These are phyloP conservation scores for Andrena trimmerana DNA, from an alignment of 2,888 invertebrate species.

Conservation along the genomic window DNA sequence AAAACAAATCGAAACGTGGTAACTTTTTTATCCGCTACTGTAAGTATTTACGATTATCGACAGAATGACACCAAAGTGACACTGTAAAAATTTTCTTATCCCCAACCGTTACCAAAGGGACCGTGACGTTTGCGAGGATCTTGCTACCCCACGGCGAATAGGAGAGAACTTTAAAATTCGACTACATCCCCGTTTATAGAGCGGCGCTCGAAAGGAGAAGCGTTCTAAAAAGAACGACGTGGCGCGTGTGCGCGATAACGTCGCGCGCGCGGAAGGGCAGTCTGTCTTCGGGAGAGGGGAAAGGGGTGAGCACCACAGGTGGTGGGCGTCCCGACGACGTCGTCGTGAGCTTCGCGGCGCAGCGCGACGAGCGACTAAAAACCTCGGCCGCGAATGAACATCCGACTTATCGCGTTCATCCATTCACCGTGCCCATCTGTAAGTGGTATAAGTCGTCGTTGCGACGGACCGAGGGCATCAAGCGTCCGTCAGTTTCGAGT, in stretches of 20 bases:
- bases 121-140: too few species aligned
- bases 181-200: neutral
- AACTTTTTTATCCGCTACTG: too few species aligned
- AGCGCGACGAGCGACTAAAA: conserved; percentile 53
- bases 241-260: conserved; percentile 46
- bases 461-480: conserved; percentile 6
- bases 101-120: too few species aligned
- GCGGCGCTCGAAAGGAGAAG: conserved; percentile 23
- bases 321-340: conserved; percentile 65
- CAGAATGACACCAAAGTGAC: too few species aligned
- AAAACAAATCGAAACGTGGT: too few species aligned
- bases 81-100: too few species aligned
- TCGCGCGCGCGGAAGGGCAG: conserved; percentile 36
- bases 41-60: too few species aligned
- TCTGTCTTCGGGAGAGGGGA: conserved; percentile 6
- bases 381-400: conserved; percentile 36
- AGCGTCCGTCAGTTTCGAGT: conserved; percentile 34
- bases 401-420: conserved; percentile 28
- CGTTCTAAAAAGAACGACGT: conserved; percentile 11
- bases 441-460: conserved; percentile 6
- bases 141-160: too few species aligned
- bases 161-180: conserved; percentile 21
- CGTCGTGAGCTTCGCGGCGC: conserved; percentile 61
- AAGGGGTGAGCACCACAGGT: conserved; percentile 66
- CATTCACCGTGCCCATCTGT: conserved; percentile 1